Conservation (phyloP, 1,140 invertebrate genomes). For the Homarus americanus region DNA sequence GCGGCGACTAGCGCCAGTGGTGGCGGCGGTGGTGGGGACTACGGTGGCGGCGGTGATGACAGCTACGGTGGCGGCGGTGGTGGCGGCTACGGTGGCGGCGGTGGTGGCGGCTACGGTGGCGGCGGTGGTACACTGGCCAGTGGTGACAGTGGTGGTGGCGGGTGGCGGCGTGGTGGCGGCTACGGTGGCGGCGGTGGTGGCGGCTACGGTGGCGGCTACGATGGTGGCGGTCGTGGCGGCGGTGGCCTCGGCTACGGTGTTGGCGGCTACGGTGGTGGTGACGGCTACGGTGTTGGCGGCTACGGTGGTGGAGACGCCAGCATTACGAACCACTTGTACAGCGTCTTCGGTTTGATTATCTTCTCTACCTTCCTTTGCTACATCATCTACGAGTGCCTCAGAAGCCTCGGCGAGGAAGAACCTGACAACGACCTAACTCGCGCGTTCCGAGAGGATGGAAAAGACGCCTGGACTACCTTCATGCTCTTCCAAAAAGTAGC, state of each 20-base stretch:
- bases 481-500: neutral
- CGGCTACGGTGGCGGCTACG: neutral
- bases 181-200: neutral
- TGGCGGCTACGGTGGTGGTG: neutral
- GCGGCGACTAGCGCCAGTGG: neutral
- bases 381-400: neutral
- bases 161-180: neutral
- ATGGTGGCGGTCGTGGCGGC: neutral
- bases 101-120: neutral
- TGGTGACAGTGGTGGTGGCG: neutral
- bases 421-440: too few relatives aligned
- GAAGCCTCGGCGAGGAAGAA: neutral
- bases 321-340: neutral
- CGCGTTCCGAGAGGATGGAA: too few relatives aligned
- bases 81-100: neutral
- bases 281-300: neutral
- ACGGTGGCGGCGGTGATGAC: neutral
- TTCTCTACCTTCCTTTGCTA: neutral
- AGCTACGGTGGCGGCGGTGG: neutral
- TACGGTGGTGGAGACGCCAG: neutral
- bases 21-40: neutral
- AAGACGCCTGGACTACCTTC: too few relatives aligned
- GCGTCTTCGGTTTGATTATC: neutral
- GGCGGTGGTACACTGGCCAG: neutral
- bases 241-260: neutral